A percentile compares a stretch with the other conserved stretches of the same genome.
phyloP scores from a whole-genome alignment of 2,888 invertebrate species.

The Dexiosoma caninum region DNA sequence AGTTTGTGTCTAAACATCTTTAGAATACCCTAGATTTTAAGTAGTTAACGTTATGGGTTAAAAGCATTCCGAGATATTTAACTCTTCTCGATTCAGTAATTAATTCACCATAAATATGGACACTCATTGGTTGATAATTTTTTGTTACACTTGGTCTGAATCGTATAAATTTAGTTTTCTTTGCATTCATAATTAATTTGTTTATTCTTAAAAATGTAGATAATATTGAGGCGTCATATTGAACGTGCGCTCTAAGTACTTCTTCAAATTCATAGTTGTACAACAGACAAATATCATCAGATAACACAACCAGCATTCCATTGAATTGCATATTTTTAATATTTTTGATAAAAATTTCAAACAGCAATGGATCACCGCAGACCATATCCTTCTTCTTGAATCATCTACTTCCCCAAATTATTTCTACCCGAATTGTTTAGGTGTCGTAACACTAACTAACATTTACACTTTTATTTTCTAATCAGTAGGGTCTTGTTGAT shows the following conservation, averaged over 20 bases:
- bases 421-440: too few relatives aligned
- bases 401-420: too few relatives aligned
- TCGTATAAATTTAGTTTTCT: neutral
- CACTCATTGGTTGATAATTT: neutral
- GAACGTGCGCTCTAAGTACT: neutral
- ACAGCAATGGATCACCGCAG: too few relatives aligned
- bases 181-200: neutral
- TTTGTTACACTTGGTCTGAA: neutral
- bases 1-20: too few relatives aligned
- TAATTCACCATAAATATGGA: neutral
- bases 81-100: neutral
- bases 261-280: neutral
- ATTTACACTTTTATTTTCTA: too few relatives aligned
- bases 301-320: too few relatives aligned
- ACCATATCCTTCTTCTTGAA: too few relatives aligned
- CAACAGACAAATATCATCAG: neutral
- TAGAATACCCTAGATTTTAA: neutral
- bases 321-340: too few relatives aligned
- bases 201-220: neutral
- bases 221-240: neutral
- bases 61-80: neutral
- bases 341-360: too few relatives aligned
- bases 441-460: too few relatives aligned
- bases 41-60: neutral
- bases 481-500: too few relatives aligned